Evolutionary conservation across 1,140 invertebrate species (phyloP).

Genomic region (Drosophila insularis): DNA sequence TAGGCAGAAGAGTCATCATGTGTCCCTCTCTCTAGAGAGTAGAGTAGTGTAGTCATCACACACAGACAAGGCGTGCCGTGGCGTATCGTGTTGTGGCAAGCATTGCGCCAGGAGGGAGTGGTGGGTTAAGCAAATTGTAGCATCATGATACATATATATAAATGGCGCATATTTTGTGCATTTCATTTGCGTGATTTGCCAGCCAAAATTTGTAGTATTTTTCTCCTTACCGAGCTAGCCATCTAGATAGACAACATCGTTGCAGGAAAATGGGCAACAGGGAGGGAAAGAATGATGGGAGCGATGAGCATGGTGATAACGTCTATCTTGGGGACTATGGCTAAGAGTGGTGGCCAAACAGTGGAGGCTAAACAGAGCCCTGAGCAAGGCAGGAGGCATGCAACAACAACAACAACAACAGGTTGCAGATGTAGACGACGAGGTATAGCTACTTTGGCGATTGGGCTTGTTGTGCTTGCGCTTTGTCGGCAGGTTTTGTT

Average conservation of each 20-base stretch:
- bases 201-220: conserved; percentile 73
- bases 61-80: conserved; percentile 1
- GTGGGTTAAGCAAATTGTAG: conserved; percentile 3
- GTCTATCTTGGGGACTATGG: conserved; percentile 31
- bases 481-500: background rate
- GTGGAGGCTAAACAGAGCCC: conserved; percentile 15
- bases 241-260: conserved; percentile 20
- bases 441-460: conserved; percentile 28
- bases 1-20: conserved; percentile 31
- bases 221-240: conserved; percentile 20
- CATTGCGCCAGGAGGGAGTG: background rate
- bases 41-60: background rate
- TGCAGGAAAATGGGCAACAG: conserved; percentile 14
- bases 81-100: background rate
- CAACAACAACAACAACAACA: conserved; percentile 18
- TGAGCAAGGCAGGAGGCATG: background rate
- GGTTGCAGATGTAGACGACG: conserved; percentile 15
- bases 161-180: conserved; percentile 79
- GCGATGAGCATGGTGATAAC: conserved; percentile 57
- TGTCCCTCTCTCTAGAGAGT: background rate
- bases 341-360: conserved; percentile 13
- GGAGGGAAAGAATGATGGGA: conserved; percentile 7
- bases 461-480: conserved; percentile 14
- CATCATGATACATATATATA: conserved; percentile 63
- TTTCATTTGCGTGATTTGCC: conserved; percentile 79